phyloP scores from a whole-genome alignment of 2,888 invertebrate species.

The Standfussiana lucernea region DNA sequence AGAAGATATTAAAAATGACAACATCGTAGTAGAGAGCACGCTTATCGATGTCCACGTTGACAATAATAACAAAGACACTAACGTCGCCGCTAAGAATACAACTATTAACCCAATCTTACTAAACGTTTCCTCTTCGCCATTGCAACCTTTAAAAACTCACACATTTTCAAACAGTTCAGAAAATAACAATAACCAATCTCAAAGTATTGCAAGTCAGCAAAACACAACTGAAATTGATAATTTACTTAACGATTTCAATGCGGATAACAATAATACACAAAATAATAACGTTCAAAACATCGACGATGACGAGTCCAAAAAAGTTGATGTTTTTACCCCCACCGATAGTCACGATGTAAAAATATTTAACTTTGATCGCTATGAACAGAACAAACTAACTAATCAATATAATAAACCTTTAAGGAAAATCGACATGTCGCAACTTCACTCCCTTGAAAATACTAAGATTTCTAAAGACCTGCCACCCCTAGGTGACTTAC shows the following conservation, averaged over 20 bases:
- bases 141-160: slow-evolving; percentile 88
- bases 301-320: slow-evolving; percentile 70
- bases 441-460: slow-evolving; percentile 86
- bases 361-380: slow-evolving; percentile 90
- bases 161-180: slow-evolving; percentile 86
- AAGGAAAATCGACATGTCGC: slow-evolving; percentile 87
- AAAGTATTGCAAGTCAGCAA: slow-evolving; percentile 81
- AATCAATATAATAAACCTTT: slow-evolving; percentile 82
- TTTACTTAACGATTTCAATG: slow-evolving; percentile 83
- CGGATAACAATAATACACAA: slow-evolving; percentile 75
- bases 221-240: slow-evolving; percentile 84
- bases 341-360: slow-evolving; percentile 85
- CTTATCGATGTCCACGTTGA: slow-evolving; percentile 88
- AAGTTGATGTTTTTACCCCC: slow-evolving; percentile 73
- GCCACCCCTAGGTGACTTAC: slow-evolving; percentile 77
- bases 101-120: slow-evolving; percentile 85
- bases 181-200: slow-evolving; percentile 84
- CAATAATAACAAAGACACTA: slow-evolving; percentile 83
- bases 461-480: slow-evolving; percentile 88
- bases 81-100: slow-evolving; percentile 75
- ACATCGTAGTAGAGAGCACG: slow-evolving; percentile 85
- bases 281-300: slow-evolving; percentile 75
- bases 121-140: slow-evolving; percentile 87
- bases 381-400: slow-evolving; percentile 86
- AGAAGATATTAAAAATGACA: slow-evolving; percentile 79